These are phyloP conservation scores for Eledone cirrhosa DNA, from an alignment of 2,888 invertebrate genomes.

Conservation along the genomic window DNA sequence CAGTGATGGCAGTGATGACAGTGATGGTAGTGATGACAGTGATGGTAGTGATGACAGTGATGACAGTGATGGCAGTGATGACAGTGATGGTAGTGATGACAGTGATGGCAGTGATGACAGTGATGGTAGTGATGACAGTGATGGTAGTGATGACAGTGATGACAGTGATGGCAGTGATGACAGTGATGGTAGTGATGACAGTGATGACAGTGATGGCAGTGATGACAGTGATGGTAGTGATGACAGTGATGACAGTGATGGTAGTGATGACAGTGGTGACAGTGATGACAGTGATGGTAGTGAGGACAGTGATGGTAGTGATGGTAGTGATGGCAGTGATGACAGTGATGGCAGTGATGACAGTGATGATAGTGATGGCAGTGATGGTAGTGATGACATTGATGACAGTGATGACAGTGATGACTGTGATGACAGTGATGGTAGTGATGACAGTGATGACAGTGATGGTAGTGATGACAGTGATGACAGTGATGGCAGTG, in stretches of 20 bases:
- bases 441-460: not conserved
- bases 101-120: slow-evolving; percentile 7
- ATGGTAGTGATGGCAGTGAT: slow-evolving; percentile 25
- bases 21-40: not conserved
- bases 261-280: slow-evolving; percentile 27
- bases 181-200: slow-evolving; percentile 25
- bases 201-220: slow-evolving; percentile 20
- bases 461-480: slow-evolving; percentile 19
- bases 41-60: slow-evolving; percentile 14
- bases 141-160: slow-evolving; percentile 30
- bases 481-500: slow-evolving; percentile 31
- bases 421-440: not conserved
- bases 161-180: slow-evolving; percentile 28
- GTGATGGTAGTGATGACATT: no score
- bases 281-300: no score
- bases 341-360: slow-evolving; percentile 18
- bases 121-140: slow-evolving; percentile 25
- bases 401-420: no score
- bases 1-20: not conserved
- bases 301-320: no score
- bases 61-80: slow-evolving; percentile 7
- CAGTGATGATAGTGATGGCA: no score
- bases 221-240: slow-evolving; percentile 25
- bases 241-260: slow-evolving; percentile 19
- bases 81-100: not conserved